A percentile compares a stretch with the other conserved stretches of the same genome.
Evolutionary conservation across 2,888 invertebrate species (phyloP).

Genomic region (Tachystola acroxantha): DNA sequence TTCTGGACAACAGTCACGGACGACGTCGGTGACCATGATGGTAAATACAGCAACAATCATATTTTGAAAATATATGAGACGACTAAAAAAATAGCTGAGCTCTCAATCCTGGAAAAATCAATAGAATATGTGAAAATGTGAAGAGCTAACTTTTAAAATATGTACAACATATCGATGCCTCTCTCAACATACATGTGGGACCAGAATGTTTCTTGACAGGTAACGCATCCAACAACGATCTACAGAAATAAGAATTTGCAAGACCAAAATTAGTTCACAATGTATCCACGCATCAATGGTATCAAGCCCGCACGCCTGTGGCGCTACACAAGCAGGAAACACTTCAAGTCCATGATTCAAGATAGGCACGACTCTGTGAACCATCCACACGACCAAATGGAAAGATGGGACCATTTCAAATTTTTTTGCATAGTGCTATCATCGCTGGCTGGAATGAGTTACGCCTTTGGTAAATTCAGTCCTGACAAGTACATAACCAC

Average conservation of each 20-base stretch:
- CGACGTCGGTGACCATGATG: slow-evolving; percentile 30
- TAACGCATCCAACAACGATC: too few relatives aligned
- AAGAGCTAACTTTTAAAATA: too few relatives aligned
- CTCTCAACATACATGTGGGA: too few relatives aligned
- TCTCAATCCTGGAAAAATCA: too few relatives aligned
- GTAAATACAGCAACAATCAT: slow-evolving; percentile 17
- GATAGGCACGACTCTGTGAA: slow-evolving; percentile 19
- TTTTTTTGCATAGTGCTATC: slow-evolving; percentile 15
- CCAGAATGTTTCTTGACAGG: too few relatives aligned
- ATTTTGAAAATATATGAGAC: too few relatives aligned
- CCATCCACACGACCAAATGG: slow-evolving; percentile 15
- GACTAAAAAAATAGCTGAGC: too few relatives aligned
- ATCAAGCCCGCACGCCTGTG: slow-evolving; percentile 53
- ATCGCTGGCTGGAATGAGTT: slow-evolving; percentile 15
- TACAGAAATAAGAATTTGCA: too few relatives aligned
- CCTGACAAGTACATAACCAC: slow-evolving; percentile 10
- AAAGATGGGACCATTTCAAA: slow-evolving; percentile 17
- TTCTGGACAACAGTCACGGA: slow-evolving; percentile 32
- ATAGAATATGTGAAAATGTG: too few relatives aligned
- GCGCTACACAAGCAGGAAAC: slow-evolving; percentile 37
- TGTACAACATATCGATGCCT: too few relatives aligned
- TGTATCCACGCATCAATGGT: slow-evolving; percentile 17
- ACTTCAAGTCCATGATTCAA: slow-evolving; percentile 24
- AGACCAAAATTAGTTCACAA: too few relatives aligned
- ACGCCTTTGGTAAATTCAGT: slow-evolving; percentile 28